Evolutionary conservation across 2,113 vertebrate genomes (phyloP), one percentile per base, ranked within the genome.

Genomic region (Neolamprologus longior): DNA sequence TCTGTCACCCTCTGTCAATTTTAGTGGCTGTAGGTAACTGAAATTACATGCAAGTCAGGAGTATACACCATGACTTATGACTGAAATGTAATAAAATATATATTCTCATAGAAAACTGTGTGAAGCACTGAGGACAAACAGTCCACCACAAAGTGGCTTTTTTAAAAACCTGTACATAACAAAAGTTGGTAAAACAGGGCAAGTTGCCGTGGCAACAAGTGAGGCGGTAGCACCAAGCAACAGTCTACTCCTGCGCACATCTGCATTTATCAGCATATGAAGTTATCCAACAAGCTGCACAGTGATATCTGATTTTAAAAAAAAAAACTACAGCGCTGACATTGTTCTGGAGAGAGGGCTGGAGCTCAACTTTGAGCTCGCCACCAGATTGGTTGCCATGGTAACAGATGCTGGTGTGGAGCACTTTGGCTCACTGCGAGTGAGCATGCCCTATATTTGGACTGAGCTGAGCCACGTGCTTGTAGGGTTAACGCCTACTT

Each of bases 371-470:
- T 95, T 92, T 92, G 80, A 93, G 93, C 86, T 86, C 84, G 78
- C 84, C 79, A 82, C 68, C 86, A 88, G 86, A 84, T 84, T 47
- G 91, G 94, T 95, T 90, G 92, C 91, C 14, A 85, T 89, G 94
- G 94, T 87, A 93, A 96, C 93, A 26, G 82, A 92, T 92, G 92
- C 92, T 93, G 91, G 86, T 94, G 92, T 92, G 91, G 88, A 94
- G 91, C 92, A 89, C 90, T 93, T 87, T 93, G 89, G 92, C 88
- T 94, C 15, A 28, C 81, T 92, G 90, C 73, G 63, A 57, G 82
- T 31, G 86, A 95, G 80, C 26, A 58, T 55, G 91, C 89, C 94
- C 94, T 95, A 94, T 92, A 95, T 95, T 94, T 95, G 94, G 93
- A 94, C 83, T 85, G 92, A 91, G 90, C 90, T 7, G 84, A 90